Evolutionary conservation across 2,888 invertebrate genomes (phyloP), one percentile per base, ranked within the genome.

Genomic region (Opisthograptis luteolata): DNA sequence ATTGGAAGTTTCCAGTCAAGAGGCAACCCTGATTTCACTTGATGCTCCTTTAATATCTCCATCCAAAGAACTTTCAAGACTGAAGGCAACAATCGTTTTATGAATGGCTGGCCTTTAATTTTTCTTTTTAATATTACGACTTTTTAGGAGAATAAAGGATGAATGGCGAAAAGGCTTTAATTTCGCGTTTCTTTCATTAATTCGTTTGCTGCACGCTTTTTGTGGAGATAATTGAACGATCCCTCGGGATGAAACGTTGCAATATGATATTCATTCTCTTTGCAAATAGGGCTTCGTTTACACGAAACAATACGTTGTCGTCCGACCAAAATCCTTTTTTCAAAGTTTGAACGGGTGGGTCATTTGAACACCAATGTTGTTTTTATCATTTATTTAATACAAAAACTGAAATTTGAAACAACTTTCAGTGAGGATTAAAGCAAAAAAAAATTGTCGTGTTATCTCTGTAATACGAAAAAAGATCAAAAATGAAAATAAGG

Each of bases 111-210:
- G 52, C 61, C 62, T 77, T 76, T 76, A 72, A 77, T 78, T 74
- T 77, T 73, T 60, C 71, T 73, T 77, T 77, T 77, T 73, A 76
- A 66, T 59, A 60, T 56, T 62, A 56, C 68, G 66, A 71, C 75
- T 74, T 74, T 75, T 79, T 76, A 54, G 58, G 55, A 50, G 58
- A 68, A 43, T 66, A 70, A 72, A 66, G 67, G 62, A 67, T 70
- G 70, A 72, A 76, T 66, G 50, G 66, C 46, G 45, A 46, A 66
- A 70, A 66, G 62, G 56, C 60, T 69, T 70, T 65, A 63, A 68
- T 72, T 70, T 67, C 40, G 55, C 57, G 49, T 66, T 59, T 58
- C 61, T 64, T 58, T 73, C 68, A 70, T 71, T 72, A 69, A 66
- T 68, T 59, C 62, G 60, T 58, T 67, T 64, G 64, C 28, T 56